phyloP scores from a whole-genome alignment of 2,113 vertebrate species.

The Tichodroma muraria region DNA sequence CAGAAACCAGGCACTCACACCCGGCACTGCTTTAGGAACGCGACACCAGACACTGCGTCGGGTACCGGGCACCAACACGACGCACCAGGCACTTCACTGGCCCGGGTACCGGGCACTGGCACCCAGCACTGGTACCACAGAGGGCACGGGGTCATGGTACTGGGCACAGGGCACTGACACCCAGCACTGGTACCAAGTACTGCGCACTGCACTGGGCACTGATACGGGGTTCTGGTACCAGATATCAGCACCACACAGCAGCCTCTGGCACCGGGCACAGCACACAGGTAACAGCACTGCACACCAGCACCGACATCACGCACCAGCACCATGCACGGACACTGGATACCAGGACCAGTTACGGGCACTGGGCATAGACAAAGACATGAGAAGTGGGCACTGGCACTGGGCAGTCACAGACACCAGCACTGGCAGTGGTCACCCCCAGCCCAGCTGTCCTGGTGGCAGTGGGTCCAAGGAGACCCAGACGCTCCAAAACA shows the following conservation, averaged over 20 bases:
- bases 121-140: not conserved
- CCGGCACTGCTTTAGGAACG: fast-evolving
- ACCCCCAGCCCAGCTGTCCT: not conserved
- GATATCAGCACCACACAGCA: not conserved
- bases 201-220: fast-evolving
- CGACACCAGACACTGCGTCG: not conserved
- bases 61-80: not conserved
- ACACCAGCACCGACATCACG: no score
- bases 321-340: fast-evolving
- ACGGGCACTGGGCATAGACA: not conserved
- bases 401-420: not conserved
- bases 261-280: not conserved
- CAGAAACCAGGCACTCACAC: not conserved
- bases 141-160: not conserved
- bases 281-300: not conserved
- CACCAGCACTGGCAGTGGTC: not conserved
- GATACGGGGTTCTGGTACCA: fast-evolving
- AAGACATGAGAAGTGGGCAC: not conserved
- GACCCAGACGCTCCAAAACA: not conserved
- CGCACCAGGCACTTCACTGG: fast-evolving
- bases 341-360: fast-evolving
- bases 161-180: no score
- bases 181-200: no score
- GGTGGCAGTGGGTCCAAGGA: not conserved
- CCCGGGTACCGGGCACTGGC: no score